A percentile compares a stretch with the other conserved stretches of the same genome.
Conservation (phyloP, 2,888 invertebrate genomes). For the Platycheirus rosarum region DNA sequence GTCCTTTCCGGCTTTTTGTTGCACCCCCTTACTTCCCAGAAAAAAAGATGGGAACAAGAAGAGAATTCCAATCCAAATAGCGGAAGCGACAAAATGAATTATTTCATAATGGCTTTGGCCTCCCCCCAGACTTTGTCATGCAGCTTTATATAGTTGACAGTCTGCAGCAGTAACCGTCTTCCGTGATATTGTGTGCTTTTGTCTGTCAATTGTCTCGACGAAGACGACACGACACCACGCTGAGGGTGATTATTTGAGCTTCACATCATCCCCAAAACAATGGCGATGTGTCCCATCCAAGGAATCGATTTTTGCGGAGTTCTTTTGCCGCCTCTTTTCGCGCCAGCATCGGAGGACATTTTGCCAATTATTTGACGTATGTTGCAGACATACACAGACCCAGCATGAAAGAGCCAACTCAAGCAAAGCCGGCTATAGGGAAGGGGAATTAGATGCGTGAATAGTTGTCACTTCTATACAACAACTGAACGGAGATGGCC, state of each 20-base stretch:
- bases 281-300: slow-evolving; percentile 18
- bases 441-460: slow-evolving; percentile 72
- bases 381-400: slow-evolving; percentile 49
- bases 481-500: not conserved
- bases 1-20: slow-evolving; percentile 4
- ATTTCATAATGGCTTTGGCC: slow-evolving; percentile 46
- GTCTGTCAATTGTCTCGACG: slow-evolving; percentile 73
- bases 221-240: slow-evolving; percentile 9
- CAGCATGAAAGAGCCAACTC: slow-evolving; percentile 42
- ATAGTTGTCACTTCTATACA: slow-evolving; percentile 58
- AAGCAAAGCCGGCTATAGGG: not conserved
- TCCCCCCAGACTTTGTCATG: slow-evolving; percentile 29
- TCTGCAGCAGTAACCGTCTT: not conserved
- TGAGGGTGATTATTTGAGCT: slow-evolving; percentile 54
- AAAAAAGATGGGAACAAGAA: not conserved
- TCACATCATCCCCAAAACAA: slow-evolving; percentile 43
- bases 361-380: slow-evolving; percentile 74
- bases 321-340: slow-evolving; percentile 19
- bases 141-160: slow-evolving; percentile 14
- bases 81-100: slow-evolving; percentile 73
- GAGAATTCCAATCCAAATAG: slow-evolving; percentile 50
- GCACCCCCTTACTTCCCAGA: not conserved
- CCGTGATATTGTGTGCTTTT: slow-evolving; percentile 52
- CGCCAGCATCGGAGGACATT: slow-evolving; percentile 45
- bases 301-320: slow-evolving; percentile 58